Evolutionary conservation across 2,113 vertebrate species (phyloP).

Genomic region (Ariopsis seemanni): DNA sequence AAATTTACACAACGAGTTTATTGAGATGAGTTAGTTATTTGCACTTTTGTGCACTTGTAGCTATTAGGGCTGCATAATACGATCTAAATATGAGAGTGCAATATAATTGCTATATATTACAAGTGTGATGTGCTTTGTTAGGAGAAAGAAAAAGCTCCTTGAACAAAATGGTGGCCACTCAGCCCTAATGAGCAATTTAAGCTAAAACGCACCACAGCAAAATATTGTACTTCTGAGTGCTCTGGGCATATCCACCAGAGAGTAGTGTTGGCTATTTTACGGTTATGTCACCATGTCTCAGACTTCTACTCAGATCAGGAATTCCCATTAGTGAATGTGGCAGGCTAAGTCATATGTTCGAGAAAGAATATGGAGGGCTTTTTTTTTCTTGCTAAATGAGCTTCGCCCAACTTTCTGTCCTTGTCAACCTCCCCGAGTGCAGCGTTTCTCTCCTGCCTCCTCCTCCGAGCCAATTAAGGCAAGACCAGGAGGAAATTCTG

Average conservation of each 20-base stretch:
- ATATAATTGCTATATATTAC: background rate
- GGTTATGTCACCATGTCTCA: constrained; percentile 55
- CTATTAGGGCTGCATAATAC: background rate
- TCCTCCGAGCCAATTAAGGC: constrained; percentile 75
- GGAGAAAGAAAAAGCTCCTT: background rate
- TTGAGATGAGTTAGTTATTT: background rate
- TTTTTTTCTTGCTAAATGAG: constrained; percentile 63
- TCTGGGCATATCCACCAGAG: constrained; percentile 33
- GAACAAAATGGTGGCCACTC: constrained; percentile 26
- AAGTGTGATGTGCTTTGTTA: background rate
- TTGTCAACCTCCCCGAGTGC: constrained; percentile 72
- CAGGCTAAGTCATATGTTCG: constrained; percentile 49
- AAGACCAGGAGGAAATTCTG: constrained; percentile 66
- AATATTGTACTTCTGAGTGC: constrained; percentile 25
- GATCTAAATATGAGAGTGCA: background rate
- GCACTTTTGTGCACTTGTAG: background rate
- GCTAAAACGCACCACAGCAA: constrained; percentile 36
- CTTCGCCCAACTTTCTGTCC: constrained; percentile 68
- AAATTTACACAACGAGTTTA: background rate
- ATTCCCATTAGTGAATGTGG: constrained; percentile 66
- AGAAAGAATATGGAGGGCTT: constrained; percentile 51
- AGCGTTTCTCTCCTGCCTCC: constrained; percentile 60
- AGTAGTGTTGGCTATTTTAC: constrained; percentile 59
- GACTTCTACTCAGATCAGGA: constrained; percentile 55
- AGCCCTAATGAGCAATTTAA: constrained; percentile 51